Conservation (phyloP, 2,888 invertebrate species). For the Petrophora chlorosata region DNA sequence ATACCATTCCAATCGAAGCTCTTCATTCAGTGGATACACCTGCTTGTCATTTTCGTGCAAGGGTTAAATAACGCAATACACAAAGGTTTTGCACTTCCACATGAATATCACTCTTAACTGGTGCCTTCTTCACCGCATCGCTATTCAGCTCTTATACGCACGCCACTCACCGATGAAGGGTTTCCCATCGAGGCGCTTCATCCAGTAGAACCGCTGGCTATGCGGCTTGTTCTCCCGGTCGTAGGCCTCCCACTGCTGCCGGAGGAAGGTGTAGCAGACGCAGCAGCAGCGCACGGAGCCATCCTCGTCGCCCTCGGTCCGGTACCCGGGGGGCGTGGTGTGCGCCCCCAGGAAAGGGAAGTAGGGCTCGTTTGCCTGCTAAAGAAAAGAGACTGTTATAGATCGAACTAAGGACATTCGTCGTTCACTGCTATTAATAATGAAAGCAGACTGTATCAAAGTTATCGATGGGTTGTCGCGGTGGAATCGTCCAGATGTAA, state of each 20-base stretch:
- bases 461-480: no score
- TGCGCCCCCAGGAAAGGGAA: slow-evolving; percentile 96
- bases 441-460: no score
- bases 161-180: slow-evolving; percentile 89
- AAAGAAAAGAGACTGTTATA: background rate
- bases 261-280: slow-evolving; percentile 93
- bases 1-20: no score
- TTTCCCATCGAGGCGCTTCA: slow-evolving; percentile 95
- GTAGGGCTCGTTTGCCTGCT: slow-evolving; percentile 87
- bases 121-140: no score
- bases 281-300: slow-evolving; percentile 89
- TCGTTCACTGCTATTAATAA: background rate
- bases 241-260: slow-evolving; percentile 96
- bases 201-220: slow-evolving; percentile 94
- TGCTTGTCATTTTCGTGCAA: no score
- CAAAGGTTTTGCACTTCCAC: no score
- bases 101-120: no score
- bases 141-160: no score
- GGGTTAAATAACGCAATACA: no score
- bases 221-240: slow-evolving; percentile 94
- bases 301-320: slow-evolving; percentile 74
- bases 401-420: background rate
- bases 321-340: slow-evolving; percentile 92
- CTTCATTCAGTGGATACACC: no score
- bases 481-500: no score